Conservation (phyloP, 2,113 vertebrate species). For the Lampris incognitus region DNA sequence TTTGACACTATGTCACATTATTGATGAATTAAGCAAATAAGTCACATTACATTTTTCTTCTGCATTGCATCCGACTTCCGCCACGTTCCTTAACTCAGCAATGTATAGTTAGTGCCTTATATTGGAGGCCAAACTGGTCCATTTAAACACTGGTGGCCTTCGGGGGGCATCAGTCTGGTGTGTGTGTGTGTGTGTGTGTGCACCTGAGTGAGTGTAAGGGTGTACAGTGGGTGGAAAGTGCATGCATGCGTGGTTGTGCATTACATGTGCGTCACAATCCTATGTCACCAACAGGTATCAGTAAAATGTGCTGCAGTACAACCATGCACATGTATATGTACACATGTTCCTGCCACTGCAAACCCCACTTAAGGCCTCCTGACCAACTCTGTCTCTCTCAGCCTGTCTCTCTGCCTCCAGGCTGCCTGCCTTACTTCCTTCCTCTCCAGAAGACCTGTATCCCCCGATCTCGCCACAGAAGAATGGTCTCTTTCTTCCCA, state of each 20-base stretch:
- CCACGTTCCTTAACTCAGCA: not conserved
- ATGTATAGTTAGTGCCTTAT: too few relatives aligned
- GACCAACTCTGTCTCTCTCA: not conserved
- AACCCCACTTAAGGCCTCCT: not conserved
- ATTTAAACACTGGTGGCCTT: not conserved
- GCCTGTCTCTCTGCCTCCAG: slow-evolving; percentile 7
- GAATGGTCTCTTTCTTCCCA: slow-evolving; percentile 70
- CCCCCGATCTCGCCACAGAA: slow-evolving; percentile 50
- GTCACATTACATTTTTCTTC: too few relatives aligned
- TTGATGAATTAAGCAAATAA: not conserved
- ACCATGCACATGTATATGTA: too few relatives aligned
- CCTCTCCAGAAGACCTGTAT: slow-evolving; percentile 49
- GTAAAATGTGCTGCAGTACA: not conserved
- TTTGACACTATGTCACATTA: not conserved
- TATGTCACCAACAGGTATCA: not conserved
- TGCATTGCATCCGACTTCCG: not conserved
- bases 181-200: not conserved
- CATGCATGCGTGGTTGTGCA: too few relatives aligned
- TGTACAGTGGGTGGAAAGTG: too few relatives aligned
- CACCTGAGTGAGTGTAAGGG: not conserved
- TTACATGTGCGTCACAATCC: not conserved
- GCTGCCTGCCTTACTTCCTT: slow-evolving; percentile 66
- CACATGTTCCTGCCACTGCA: not conserved
- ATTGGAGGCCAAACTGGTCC: not conserved
- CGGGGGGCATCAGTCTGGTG: not conserved